These are phyloP conservation scores for Serranochromis macrocephalus DNA, from an alignment of 2,113 vertebrate species.

Conservation along the genomic window DNA sequence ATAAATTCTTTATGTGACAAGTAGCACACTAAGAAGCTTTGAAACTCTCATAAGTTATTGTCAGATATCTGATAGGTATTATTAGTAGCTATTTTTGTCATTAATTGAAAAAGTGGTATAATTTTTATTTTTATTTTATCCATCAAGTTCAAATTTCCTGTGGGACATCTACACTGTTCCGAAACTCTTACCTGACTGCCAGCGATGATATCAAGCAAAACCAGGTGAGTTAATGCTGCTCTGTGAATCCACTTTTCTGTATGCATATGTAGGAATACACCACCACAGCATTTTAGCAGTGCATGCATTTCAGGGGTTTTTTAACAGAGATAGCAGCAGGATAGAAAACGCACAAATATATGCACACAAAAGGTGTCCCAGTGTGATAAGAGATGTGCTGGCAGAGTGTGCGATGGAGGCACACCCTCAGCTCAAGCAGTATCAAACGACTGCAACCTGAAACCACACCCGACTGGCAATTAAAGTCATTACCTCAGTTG, in stretches of 20 bases:
- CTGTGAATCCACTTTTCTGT: neutral
- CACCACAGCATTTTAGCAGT: neutral
- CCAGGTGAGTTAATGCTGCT: constrained; percentile 74
- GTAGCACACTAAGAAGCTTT: neutral
- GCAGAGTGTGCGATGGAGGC: neutral
- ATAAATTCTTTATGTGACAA: neutral
- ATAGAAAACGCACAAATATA: neutral
- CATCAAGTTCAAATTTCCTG: constrained; percentile 82
- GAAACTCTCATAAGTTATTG: neutral
- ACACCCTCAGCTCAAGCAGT: neutral
- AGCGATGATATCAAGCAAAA: constrained; percentile 94
- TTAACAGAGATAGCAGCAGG: constrained; percentile 7
- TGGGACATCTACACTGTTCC: constrained; percentile 92
- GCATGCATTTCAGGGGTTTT: neutral
- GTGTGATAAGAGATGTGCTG: constrained; percentile 19
- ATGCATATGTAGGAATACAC: neutral
- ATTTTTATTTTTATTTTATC: neutral
- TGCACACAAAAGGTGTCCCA: constrained; percentile 14
- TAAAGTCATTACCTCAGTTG: constrained; percentile 3
- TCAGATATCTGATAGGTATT: neutral
- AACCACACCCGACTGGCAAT: constrained; percentile 4
- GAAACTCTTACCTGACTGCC: constrained; percentile 91
- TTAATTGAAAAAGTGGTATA: neutral
- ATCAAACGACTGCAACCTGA: neutral
- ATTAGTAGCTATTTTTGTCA: neutral